Conservation (phyloP, 2,888 invertebrate genomes). For the Volucella inanis region DNA sequence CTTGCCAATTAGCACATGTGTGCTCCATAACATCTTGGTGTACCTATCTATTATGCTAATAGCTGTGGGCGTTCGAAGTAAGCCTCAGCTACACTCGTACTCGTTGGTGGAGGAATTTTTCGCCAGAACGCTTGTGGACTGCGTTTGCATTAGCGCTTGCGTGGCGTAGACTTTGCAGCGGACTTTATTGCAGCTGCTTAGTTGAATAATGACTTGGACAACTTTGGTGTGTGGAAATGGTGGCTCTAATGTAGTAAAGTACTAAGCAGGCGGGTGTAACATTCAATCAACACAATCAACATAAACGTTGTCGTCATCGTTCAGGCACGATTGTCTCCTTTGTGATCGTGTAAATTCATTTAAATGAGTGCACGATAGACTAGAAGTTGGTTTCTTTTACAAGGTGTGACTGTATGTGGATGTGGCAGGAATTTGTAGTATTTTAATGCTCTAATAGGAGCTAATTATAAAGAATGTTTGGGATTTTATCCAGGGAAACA, state of each 20-base stretch:
- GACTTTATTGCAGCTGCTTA: slow-evolving; percentile 44
- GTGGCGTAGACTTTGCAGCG: neutral
- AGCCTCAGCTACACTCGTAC: slow-evolving; percentile 28
- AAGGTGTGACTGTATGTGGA: neutral
- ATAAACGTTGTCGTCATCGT: slow-evolving; percentile 42
- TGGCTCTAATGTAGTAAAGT: slow-evolving; percentile 31
- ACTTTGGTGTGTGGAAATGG: slow-evolving; percentile 65
- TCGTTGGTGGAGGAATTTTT: slow-evolving; percentile 22
- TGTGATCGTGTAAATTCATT: slow-evolving; percentile 54
- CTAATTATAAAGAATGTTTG: slow-evolving; percentile 51
- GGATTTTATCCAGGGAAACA: slow-evolving; percentile 20
- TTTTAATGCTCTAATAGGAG: slow-evolving; percentile 56
- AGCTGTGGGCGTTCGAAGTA: slow-evolving; percentile 70
- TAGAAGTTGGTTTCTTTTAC: neutral
- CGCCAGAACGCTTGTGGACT: slow-evolving; percentile 36
- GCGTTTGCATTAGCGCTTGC: slow-evolving; percentile 30
- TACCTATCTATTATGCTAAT: slow-evolving; percentile 72
- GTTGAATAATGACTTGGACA: slow-evolving; percentile 71
- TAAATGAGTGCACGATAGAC: slow-evolving; percentile 40
- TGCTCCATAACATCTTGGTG: slow-evolving; percentile 36
- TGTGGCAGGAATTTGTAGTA: slow-evolving; percentile 37
- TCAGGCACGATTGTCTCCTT: slow-evolving; percentile 57
- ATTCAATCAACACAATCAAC: slow-evolving; percentile 74
- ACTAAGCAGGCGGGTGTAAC: slow-evolving; percentile 62
- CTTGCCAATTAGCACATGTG: slow-evolving; percentile 65